Evolutionary conservation across 2,113 vertebrate species (phyloP).

Genomic region (Osmerus eperlanus): DNA sequence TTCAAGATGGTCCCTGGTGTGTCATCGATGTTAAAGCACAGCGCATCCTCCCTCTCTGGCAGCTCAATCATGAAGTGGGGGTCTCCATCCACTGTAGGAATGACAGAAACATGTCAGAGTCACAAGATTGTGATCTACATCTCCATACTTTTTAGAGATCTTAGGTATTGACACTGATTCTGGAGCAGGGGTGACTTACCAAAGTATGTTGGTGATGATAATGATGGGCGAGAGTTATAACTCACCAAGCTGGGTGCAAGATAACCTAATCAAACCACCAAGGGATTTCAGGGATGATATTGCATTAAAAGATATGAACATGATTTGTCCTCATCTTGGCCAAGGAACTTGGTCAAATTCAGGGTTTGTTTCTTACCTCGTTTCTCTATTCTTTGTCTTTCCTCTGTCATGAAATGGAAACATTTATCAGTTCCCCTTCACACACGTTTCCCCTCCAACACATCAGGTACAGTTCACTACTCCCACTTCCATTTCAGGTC

Average conservation of each 20-base stretch:
- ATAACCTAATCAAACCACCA: neutral
- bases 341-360: too few species aligned
- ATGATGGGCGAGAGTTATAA: too few species aligned
- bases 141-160: too few species aligned
- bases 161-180: too few species aligned
- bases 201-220: conserved; percentile 27
- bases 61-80: conserved; percentile 92
- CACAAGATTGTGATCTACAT: neutral
- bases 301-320: too few species aligned
- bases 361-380: conserved; percentile 17
- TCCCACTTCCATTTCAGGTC: neutral
- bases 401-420: conserved; percentile 41
- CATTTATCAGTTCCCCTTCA: neutral
- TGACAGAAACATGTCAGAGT: conserved; percentile 13
- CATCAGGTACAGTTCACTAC: neutral
- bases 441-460: too few species aligned
- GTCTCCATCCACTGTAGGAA: conserved; percentile 86
- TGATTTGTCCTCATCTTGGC: too few species aligned
- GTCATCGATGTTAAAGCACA: conserved; percentile 94
- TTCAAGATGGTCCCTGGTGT: conserved; percentile 82
- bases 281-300: too few species aligned
- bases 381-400: conserved; percentile 50
- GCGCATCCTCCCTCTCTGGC: conserved; percentile 75
- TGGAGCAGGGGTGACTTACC: conserved; percentile 36
- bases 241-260: neutral